Evolutionary conservation across 1,140 invertebrate genomes (phyloP).

Genomic region (Anastrepha ludens): DNA sequence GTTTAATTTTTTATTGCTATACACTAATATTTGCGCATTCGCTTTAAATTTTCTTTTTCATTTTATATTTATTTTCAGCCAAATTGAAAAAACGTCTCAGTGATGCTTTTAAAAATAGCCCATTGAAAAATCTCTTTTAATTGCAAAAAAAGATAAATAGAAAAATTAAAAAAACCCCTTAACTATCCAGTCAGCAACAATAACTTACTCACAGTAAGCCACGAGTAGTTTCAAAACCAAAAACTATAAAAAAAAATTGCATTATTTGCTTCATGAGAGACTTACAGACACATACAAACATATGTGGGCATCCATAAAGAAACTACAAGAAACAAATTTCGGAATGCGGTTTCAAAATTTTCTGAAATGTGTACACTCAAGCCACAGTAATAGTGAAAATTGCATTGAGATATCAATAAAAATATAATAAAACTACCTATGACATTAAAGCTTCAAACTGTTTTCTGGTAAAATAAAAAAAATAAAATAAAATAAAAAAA

Average conservation of each 20-base stretch:
- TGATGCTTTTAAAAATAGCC: slow-evolving; percentile 72
- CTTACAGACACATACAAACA: not conserved
- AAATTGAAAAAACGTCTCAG: slow-evolving; percentile 73
- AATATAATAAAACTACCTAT: slow-evolving; percentile 2
- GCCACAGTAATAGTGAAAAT: not conserved
- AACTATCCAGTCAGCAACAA: slow-evolving; percentile 20
- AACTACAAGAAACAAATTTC: slow-evolving; percentile 60
- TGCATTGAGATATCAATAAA: not conserved
- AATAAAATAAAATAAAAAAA: not conserved
- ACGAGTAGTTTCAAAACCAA: not conserved
- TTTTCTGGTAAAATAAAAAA: not conserved
- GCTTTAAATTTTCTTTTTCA: slow-evolving; percentile 50
- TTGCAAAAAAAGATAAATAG: slow-evolving; percentile 6
- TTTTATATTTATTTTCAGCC: slow-evolving; percentile 69
- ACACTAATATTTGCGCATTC: not conserved
- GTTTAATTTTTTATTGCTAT: slow-evolving; percentile 16
- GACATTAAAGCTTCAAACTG: slow-evolving; percentile 39
- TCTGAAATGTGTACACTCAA: slow-evolving; percentile 26
- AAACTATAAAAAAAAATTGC: not conserved
- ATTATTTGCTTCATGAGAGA: not conserved
- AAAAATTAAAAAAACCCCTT: not conserved
- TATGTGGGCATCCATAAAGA: not conserved
- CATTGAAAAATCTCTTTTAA: slow-evolving; percentile 71
- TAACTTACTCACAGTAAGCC: slow-evolving; percentile 1
- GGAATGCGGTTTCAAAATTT: slow-evolving; percentile 63